Base-by-base conservation (phyloP, 2,888 invertebrate genomes). In the Eurois occulta region DNA sequence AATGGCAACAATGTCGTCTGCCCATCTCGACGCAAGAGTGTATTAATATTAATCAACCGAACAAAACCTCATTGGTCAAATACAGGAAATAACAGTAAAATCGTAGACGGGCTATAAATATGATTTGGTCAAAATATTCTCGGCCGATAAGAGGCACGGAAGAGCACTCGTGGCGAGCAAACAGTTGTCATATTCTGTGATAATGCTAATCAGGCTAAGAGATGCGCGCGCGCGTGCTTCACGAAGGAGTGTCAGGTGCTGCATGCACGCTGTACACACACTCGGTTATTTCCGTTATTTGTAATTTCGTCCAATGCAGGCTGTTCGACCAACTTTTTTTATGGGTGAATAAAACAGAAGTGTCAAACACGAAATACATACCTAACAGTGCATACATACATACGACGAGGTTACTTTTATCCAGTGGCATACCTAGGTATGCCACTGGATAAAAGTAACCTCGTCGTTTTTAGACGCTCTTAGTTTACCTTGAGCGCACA, bases 221-320 rank as follows among this genome's bases (percentile, higher is more conserved):
- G 88, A 91, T 89, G 91, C 90, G 86, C 83, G 86, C 83, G 87
- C 88, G 90, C 87, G 86, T 85, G 85, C 84, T 88, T 90, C 90
- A 83, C 91, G 85, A 84, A 87, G 86, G 84, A 86, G 89, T 86
- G 88, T 85, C 89, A 89, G 89, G 88, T 89, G 88, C 78, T 81
- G 77, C 78, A 80, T 77, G 78, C 80, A 75, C 75, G 79, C 78
- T 82, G 38, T 46, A 28, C 65, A 77, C 72, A 78, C 80, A 81
- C 82, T 78, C 81, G 80, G 83, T 87, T 87, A 87, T 73, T 75
- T 84, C 62, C 74, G 70, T 80, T 84, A 75, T 80, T 66, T 55
- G 69, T 48, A 3, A 79, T 79, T 70, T 77, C 43, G 43, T n/a
- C 48, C 28, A 46, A 52, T 77, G 72, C 48, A 80, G 35, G n/a